Percentiles rank a stretch among this genome's conserved stretches.
Conservation (phyloP, 2,113 vertebrate species). For the Perca flavescens region DNA sequence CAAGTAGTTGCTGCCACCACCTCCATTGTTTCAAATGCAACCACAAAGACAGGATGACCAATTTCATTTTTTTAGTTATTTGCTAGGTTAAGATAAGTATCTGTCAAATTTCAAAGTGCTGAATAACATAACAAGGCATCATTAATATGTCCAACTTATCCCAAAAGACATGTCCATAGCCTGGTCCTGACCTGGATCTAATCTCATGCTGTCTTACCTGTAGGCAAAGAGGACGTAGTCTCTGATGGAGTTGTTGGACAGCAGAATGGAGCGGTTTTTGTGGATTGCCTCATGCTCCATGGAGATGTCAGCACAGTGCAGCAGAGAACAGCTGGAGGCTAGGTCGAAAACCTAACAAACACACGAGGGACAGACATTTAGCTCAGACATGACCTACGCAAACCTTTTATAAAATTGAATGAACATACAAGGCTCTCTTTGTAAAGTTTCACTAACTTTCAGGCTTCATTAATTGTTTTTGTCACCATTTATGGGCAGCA, state of each 20-base stretch:
- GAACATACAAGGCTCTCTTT: neutral
- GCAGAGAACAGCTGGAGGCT: constrained; percentile 68
- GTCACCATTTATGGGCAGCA: neutral
- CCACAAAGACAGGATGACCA: neutral
- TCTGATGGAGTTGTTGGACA: constrained; percentile 75
- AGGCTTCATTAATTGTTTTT: neutral
- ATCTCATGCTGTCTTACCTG: constrained; percentile 58
- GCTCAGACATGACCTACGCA: no score
- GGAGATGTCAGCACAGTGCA: constrained; percentile 71
- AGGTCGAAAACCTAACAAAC: constrained; percentile 77
- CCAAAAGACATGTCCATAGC: neutral
- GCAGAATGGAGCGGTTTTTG: constrained; percentile 75
- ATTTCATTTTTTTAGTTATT: neutral
- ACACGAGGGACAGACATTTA: neutral
- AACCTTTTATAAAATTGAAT: neutral
- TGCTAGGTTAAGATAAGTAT: neutral
- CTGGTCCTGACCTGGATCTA: neutral
- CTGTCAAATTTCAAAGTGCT: neutral
- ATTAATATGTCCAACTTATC: no score
- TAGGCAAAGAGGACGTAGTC: constrained; percentile 77
- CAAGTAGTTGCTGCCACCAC: neutral
- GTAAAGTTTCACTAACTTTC: neutral
- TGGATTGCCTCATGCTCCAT: constrained; percentile 67
- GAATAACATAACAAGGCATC: neutral
- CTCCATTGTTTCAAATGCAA: neutral